These are phyloP conservation scores for Phrynocephalus guinanensis DNA, from an alignment of 2,797 vertebrate genomes.

Conservation along the genomic window DNA sequence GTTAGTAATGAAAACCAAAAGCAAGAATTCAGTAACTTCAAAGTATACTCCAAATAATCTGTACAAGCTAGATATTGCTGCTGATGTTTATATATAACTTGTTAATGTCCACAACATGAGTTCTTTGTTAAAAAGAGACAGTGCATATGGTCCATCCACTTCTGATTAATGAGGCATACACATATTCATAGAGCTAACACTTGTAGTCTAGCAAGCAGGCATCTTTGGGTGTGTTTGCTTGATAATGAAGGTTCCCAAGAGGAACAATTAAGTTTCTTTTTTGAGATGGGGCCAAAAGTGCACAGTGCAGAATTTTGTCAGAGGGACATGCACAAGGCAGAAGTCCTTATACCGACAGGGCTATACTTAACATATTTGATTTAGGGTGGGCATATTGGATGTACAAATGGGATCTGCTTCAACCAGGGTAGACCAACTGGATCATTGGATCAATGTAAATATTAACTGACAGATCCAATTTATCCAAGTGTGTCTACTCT, in stretches of 20 bases:
- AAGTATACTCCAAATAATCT: conserved; percentile 11
- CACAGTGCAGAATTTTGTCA: background rate
- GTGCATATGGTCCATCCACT: background rate
- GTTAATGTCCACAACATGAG: conserved; percentile 4
- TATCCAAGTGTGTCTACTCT: too few species aligned
- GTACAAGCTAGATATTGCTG: background rate
- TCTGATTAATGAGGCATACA: background rate
- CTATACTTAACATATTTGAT: too few species aligned
- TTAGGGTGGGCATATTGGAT: too few species aligned
- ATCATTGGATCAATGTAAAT: too few species aligned
- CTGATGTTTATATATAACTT: background rate
- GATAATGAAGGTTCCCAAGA: background rate
- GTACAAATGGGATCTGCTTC: too few species aligned
- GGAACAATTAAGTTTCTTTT: background rate
- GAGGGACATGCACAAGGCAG: too few species aligned
- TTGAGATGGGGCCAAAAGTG: background rate
- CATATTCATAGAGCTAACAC: background rate
- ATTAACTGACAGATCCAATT: too few species aligned
- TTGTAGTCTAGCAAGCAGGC: too few species aligned
- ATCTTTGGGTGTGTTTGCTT: background rate
- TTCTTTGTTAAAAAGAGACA: background rate
- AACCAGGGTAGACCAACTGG: too few species aligned
- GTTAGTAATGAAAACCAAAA: conserved; percentile 27
- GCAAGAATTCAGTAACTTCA: conserved; percentile 15
- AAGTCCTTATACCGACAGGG: too few species aligned